Percentiles rank a stretch among this genome's conserved stretches.
Conservation (phyloP, 2,888 invertebrate species). For the Tenthredo scrophulariae region DNA sequence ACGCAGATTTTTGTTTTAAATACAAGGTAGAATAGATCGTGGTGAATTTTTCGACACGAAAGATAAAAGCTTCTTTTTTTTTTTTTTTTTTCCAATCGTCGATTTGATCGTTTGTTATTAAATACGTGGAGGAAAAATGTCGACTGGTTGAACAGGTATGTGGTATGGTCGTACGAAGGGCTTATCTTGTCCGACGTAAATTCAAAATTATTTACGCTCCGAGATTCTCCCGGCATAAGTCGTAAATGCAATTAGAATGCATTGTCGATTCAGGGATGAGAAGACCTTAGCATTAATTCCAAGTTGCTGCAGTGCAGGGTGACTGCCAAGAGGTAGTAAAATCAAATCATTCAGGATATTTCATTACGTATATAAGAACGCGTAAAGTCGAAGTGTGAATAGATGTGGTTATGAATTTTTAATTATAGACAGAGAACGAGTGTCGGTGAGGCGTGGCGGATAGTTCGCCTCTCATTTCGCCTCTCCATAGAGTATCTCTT, state of each 20-base stretch:
- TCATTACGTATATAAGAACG: not conserved
- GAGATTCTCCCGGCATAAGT: not conserved
- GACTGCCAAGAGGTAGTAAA: not conserved
- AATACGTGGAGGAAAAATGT: not conserved
- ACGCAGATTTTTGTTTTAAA: slow-evolving; percentile 22
- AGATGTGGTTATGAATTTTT: slow-evolving; percentile 23
- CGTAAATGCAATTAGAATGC: slow-evolving; percentile 45
- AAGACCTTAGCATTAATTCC: not conserved
- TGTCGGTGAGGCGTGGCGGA: slow-evolving; percentile 23
- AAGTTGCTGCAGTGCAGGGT: not conserved
- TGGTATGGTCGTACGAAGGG: not conserved
- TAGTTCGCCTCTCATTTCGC: slow-evolving; percentile 5
- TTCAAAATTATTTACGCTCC: slow-evolving; percentile 37
- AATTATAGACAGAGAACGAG: not conserved
- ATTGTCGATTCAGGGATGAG: slow-evolving; percentile 20
- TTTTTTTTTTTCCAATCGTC: too few relatives aligned
- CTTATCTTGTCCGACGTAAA: slow-evolving; percentile 41
- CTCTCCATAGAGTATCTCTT: slow-evolving; percentile 8
- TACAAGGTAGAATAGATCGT: not conserved
- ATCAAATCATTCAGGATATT: slow-evolving; percentile 21
- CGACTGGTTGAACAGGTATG: slow-evolving; percentile 11
- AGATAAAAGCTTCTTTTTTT: not conserved
- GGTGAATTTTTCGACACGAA: not conserved
- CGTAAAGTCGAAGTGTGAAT: not conserved
- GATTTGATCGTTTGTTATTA: not conserved